Conservation (phyloP, 1,140 invertebrate species). For the Lepidostoma basale region DNA sequence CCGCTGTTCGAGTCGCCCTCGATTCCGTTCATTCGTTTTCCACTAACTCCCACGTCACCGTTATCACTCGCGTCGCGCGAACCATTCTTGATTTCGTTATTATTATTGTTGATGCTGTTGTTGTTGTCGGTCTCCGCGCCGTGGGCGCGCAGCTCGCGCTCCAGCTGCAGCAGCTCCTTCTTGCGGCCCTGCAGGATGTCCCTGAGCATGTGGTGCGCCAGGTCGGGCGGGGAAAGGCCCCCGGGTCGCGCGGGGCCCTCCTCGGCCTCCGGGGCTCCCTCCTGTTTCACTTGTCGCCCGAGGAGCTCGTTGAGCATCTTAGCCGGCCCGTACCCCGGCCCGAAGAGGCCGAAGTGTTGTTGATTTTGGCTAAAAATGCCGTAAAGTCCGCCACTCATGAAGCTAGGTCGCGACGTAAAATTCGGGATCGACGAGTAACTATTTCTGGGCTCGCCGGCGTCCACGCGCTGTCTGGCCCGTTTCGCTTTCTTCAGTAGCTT, state of each 20-base stretch:
- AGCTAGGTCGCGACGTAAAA: conserved; percentile 82
- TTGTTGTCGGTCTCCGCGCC: conserved; percentile 56
- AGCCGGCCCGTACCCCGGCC: conserved; percentile 77
- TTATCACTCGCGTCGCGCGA: conserved; percentile 46
- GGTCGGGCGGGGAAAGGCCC: conserved; percentile 61
- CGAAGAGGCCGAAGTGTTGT: conserved; percentile 78
- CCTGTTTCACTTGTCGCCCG: conserved; percentile 71
- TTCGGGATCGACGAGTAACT: conserved; percentile 88
- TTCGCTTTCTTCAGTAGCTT: conserved; percentile 87
- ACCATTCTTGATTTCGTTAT: conserved; percentile 47
- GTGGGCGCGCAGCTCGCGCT: conserved; percentile 62
- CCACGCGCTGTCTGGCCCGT: conserved; percentile 90
- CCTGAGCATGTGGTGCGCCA: conserved; percentile 81
- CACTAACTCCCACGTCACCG: conserved; percentile 48
- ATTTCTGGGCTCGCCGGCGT: conserved; percentile 92
- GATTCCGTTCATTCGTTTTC: conserved; percentile 50
- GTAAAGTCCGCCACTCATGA: conserved; percentile 82
- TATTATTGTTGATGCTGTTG: conserved; percentile 64
- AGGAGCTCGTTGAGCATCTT: conserved; percentile 85
- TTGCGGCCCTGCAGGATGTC: conserved; percentile 83
- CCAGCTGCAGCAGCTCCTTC: conserved; percentile 72
- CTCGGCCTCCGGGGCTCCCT: conserved; percentile 52
- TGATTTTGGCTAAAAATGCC: conserved; percentile 76
- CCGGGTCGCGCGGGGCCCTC: conserved; percentile 64
- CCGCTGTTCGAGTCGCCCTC: conserved; percentile 68